A percentile compares a stretch with the other conserved stretches of the same genome.
These are phyloP conservation scores for Anguilla megastoma DNA, from an alignment of 2,797 vertebrate genomes.

Conservation along the genomic window DNA sequence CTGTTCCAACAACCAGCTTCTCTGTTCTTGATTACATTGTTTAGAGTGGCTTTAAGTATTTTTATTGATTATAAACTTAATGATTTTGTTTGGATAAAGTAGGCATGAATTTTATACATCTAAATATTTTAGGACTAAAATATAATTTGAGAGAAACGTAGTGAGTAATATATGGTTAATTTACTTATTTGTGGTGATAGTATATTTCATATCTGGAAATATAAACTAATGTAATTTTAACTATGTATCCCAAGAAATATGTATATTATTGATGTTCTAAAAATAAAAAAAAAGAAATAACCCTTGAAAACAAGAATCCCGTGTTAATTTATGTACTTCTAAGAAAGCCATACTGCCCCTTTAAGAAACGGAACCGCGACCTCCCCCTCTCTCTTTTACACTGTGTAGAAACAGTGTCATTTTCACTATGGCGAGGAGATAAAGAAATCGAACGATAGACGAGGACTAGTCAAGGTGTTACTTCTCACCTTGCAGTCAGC, in stretches of 20 bases:
- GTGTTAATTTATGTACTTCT: not conserved
- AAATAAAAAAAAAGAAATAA: not conserved
- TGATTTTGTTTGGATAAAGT: not conserved
- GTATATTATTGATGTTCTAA: not conserved
- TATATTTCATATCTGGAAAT: not conserved
- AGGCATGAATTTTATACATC: not conserved
- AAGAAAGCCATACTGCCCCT: conserved; percentile 58
- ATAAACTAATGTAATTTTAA: not conserved
- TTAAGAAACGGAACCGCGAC: conserved; percentile 65
- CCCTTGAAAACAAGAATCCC: not conserved
- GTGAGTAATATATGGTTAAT: not conserved
- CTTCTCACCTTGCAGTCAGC: not conserved
- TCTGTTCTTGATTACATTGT: not conserved
- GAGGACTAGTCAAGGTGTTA: conserved; percentile 23
- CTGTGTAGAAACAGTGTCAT: conserved; percentile 47
- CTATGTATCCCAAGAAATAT: not conserved
- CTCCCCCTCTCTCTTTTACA: conserved; percentile 43
- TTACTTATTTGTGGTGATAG: not conserved
- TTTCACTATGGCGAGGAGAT: conserved; percentile 67
- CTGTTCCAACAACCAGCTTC: not conserved
- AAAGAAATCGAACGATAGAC: conserved; percentile 56
- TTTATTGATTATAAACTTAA: not conserved
- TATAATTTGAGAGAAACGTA: not conserved
- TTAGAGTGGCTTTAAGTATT: not conserved
- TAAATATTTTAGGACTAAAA: not conserved